These are phyloP conservation scores for Campoplex capitator DNA, from an alignment of 2,888 invertebrate species.

Conservation along the genomic window DNA sequence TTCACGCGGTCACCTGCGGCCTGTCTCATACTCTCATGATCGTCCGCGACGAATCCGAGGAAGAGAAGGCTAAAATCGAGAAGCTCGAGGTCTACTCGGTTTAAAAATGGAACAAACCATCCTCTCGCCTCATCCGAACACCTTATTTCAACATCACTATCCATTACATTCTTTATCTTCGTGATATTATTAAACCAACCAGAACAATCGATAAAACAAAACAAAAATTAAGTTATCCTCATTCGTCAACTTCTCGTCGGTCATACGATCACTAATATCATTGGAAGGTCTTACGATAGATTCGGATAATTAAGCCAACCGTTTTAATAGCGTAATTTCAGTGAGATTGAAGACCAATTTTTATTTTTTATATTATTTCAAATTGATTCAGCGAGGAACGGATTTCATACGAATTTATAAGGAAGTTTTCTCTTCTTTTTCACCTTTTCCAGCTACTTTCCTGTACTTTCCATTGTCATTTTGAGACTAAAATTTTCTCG, in stretches of 20 bases:
- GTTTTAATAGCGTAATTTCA: constrained; percentile 40
- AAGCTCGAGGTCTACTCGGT: constrained; percentile 86
- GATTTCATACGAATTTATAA: constrained; percentile 23
- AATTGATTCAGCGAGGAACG: constrained; percentile 32
- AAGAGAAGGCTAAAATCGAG: constrained; percentile 87
- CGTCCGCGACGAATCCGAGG: constrained; percentile 88
- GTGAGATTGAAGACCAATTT: constrained; percentile 28
- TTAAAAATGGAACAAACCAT: constrained; percentile 67
- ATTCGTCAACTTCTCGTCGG: constrained; percentile 27
- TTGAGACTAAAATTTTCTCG: background rate
- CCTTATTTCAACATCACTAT: constrained; percentile 50
- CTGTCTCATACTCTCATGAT: constrained; percentile 93
- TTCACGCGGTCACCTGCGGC: constrained; percentile 93
- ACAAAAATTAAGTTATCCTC: constrained; percentile 9
- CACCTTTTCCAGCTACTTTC: background rate
- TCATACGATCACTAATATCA: constrained; percentile 22
- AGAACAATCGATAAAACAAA: constrained; percentile 8
- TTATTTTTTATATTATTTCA: background rate
- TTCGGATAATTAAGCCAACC: constrained; percentile 15
- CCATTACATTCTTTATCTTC: constrained; percentile 15
- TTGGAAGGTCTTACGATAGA: constrained; percentile 11
- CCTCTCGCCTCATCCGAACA: constrained; percentile 56
- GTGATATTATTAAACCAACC: constrained; percentile 9
- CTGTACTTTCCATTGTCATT: background rate
- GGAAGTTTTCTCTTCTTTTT: background rate